Percentiles rank a stretch among this genome's conserved stretches.
Evolutionary conservation across 2,113 vertebrate species (phyloP).

Genomic region (Mus spicilegus): DNA sequence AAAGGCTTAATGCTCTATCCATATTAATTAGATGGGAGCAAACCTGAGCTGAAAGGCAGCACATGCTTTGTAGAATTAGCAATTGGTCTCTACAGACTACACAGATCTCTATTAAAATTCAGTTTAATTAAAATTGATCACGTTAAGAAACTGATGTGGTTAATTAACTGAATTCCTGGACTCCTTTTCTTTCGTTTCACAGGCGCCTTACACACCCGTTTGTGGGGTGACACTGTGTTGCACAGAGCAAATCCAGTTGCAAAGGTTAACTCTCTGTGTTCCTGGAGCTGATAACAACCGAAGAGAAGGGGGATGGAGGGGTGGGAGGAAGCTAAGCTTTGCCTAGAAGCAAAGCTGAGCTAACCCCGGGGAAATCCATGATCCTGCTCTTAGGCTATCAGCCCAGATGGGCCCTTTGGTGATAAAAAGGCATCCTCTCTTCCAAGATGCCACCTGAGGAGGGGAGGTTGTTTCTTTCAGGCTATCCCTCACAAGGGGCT

Average conservation of each 20-base stretch:
- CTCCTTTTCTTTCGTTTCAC: slow-evolving; percentile 93
- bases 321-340: not conserved
- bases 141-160: slow-evolving; percentile 99
- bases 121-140: slow-evolving; percentile 99
- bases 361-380: not conserved
- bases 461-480: not conserved
- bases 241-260: slow-evolving; percentile 84
- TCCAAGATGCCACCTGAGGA: not conserved
- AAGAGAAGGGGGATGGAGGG: not conserved
- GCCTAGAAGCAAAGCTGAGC: not conserved
- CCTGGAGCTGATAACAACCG: slow-evolving; percentile 7
- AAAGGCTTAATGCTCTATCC: slow-evolving; percentile 99
- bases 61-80: slow-evolving; percentile 94
- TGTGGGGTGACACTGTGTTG: slow-evolving; percentile 85
- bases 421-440: not conserved
- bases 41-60: slow-evolving; percentile 97
- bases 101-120: slow-evolving; percentile 98
- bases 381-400: not conserved
- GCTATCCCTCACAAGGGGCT: not conserved
- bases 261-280: slow-evolving; percentile 86
- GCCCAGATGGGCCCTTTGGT: not conserved
- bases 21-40: slow-evolving; percentile 99
- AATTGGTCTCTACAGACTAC: slow-evolving; percentile 94
- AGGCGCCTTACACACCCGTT: slow-evolving; percentile 91
- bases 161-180: slow-evolving; percentile 98